Evolutionary conservation across 2,888 invertebrate species (phyloP), one percentile per base, ranked within the genome.

Genomic region (Erebia ligea): DNA sequence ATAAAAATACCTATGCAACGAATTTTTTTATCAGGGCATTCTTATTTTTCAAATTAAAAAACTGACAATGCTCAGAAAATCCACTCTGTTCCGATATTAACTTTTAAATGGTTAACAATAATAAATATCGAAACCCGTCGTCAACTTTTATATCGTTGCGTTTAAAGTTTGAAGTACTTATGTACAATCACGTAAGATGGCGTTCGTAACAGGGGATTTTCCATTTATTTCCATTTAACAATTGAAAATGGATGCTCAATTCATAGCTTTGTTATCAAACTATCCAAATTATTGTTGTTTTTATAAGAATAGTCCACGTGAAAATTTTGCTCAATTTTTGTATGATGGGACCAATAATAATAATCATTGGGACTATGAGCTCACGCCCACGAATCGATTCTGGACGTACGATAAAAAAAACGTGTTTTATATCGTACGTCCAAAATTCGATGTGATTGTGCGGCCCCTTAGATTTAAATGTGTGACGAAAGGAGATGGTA

Each of bases 291-390:
- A 57, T 57, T 25, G 21, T 57, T 17, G 11, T 25, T 63, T 2
- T 65, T 61, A 67, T 50, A 54, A 40, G 19, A 57, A 25, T 57
- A 57, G 52, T 62, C 59, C 45, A 58, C 40, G 42, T 50, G 9
- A 58, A 70, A 64, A 72, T 58, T 59, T 75, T 73, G 71, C 66
- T 75, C 73, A 73, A 73, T 70, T 71, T 73, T 67, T 61, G 11
- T 68, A 50, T 61, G 54, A 61, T 17, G 50, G 52, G 59, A 66
- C 63, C 45, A 45, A 42, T 45, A 45, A 45, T 45, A 6, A 45
- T 45, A 45, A 13, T 61, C 13, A 13, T 61, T 61, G 61, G 21
- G 13, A 61, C 11, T 11, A 19, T 52, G 9, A 17, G 17, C 52
- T n/a, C 52, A n/a, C 52, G 10, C 17, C 17, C 5, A 15, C 50